These are phyloP conservation scores for Threskiornis aethiopicus DNA, from an alignment of 2,797 vertebrate species.

Conservation along the genomic window DNA sequence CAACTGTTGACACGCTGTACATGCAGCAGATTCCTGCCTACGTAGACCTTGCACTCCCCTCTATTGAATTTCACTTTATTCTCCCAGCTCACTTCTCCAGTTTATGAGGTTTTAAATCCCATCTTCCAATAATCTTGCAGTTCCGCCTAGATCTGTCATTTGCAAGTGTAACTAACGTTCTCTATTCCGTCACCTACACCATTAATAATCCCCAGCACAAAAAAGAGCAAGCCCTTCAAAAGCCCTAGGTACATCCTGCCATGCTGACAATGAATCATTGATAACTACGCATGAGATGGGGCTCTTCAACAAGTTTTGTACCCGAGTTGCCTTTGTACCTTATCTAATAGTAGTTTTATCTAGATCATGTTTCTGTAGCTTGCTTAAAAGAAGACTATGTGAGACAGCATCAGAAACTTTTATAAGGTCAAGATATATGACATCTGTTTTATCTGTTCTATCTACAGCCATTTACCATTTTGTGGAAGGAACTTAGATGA, in stretches of 20 bases:
- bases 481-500: not conserved
- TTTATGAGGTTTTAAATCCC: not conserved
- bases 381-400: not conserved
- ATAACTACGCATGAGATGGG: not conserved
- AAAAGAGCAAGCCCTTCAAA: not conserved
- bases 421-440: not conserved
- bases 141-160: not conserved
- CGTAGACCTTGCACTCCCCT: not conserved
- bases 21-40: not conserved
- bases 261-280: not conserved
- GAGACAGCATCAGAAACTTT: not conserved
- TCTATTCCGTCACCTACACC: not conserved
- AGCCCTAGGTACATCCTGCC: not conserved
- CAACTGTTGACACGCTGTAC: too few relatives aligned
- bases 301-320: not conserved
- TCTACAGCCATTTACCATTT: not conserved
- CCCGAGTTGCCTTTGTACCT: not conserved
- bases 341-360: not conserved
- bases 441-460: not conserved
- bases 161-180: not conserved
- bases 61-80: not conserved
- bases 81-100: not conserved
- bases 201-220: not conserved
- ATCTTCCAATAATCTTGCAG: not conserved
- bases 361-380: not conserved